Conservation (phyloP, 2,888 invertebrate genomes). For the Eurois occulta region DNA sequence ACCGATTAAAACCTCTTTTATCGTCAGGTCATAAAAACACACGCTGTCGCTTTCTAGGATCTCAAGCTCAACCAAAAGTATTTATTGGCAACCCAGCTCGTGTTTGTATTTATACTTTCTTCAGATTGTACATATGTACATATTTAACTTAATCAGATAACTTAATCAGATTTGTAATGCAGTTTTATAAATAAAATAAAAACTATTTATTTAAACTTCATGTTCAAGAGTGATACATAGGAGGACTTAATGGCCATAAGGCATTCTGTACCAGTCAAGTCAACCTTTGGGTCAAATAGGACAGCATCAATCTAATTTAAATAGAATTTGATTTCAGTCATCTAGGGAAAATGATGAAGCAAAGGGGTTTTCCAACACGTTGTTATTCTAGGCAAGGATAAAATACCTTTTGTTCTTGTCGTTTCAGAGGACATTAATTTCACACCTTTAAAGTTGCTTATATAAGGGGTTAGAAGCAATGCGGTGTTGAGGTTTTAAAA, state of each 20-base stretch:
- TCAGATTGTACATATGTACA: not conserved
- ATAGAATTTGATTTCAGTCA: not conserved
- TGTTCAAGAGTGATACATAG: too few relatives aligned
- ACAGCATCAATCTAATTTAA: too few relatives aligned
- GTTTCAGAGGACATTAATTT: not conserved
- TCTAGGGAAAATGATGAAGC: not conserved
- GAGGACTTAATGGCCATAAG: too few relatives aligned
- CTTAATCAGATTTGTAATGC: not conserved
- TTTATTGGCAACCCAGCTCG: not conserved
- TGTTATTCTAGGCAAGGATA: not conserved
- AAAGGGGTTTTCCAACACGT: not conserved
- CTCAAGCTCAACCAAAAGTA: constrained; percentile 24
- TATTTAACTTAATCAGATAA: not conserved
- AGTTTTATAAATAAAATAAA: too few relatives aligned
- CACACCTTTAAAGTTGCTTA: not conserved
- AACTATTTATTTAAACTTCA: too few relatives aligned
- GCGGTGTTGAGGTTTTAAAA: not conserved
- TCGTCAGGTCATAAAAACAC: constrained; percentile 43
- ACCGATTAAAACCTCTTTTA: constrained; percentile 56
- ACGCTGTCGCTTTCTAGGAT: constrained; percentile 12
- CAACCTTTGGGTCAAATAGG: too few relatives aligned
- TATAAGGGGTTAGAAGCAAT: not conserved
- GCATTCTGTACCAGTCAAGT: too few relatives aligned
- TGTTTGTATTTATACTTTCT: not conserved
- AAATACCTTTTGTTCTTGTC: not conserved